Evolutionary conservation across 2,797 vertebrate species (phyloP), one percentile per base, ranked within the genome.

Genomic region (Tadarida brasiliensis): DNA sequence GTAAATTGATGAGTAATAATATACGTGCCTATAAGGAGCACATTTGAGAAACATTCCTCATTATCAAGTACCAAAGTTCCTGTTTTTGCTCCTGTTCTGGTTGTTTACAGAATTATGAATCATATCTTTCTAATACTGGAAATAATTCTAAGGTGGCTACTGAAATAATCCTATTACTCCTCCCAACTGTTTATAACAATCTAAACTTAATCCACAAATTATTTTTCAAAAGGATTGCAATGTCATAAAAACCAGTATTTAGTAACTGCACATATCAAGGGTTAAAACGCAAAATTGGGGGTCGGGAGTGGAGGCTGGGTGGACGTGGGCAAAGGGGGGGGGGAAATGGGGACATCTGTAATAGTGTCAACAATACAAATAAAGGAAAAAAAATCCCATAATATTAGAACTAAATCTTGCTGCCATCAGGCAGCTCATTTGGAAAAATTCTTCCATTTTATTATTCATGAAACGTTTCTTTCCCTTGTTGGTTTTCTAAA

Each of bases 1-100:
- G 61, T 85, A 95, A 93, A 1, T 17, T 96, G 65, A 94, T 89
- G 92, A 97, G 95, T 97, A 95, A 83, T 90, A 94, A 91, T 74
- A 1, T 76, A 80, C 30, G 70, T 94, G 44, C 68, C 95, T 59
- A 91, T 63, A 77, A 93, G 44, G 59, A 80, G 44, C 0, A 78
- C 39, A 35, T 76, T 49, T 96, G 65, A 89, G 90, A 95, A 61
- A 83, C 86, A 93, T 82, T 93, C 90, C 85, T 67, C 63, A 26
- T 84, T 92, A 61, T 26, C 54, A 86, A 96, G 88, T 63, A 89
- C 11, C 85, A 35, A 47, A 19, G 17, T 15, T 82, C 91, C 95
- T 88, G 35, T 65, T 90, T 68, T 94, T 86, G 22, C 91, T 87
- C 28, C 68, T 92, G 89, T 85, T 2, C 8, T 47, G 26, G 20